Percentiles rank a stretch among this genome's conserved stretches.
Conservation (phyloP, 1,140 invertebrate genomes). For the Camponotus pennsylvanicus region DNA sequence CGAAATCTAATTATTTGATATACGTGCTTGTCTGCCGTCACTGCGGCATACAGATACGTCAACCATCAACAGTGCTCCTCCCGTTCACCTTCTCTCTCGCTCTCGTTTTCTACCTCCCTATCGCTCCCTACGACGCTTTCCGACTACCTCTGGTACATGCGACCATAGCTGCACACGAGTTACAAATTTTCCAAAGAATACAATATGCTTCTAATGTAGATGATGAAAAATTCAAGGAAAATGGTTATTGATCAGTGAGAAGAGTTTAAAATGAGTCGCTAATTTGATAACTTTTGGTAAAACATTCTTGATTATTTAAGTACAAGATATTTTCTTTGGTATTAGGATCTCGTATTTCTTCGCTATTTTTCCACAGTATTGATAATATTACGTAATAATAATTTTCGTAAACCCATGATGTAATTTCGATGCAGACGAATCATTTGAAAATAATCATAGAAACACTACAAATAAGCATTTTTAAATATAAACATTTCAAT, state of each 20-base stretch:
- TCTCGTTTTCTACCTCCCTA: background rate
- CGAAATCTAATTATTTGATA: slow-evolving; percentile 85
- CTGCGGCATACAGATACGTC: slow-evolving; percentile 75
- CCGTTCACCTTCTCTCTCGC: slow-evolving; percentile 46
- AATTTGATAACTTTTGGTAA: background rate
- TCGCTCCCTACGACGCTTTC: slow-evolving; percentile 22
- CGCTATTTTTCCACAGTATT: background rate
- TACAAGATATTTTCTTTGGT: background rate
- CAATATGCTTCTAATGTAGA: background rate
- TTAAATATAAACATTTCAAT: too few species aligned
- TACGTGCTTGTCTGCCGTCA: slow-evolving; percentile 81
- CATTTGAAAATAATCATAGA: too few species aligned
- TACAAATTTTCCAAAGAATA: slow-evolving; percentile 27
- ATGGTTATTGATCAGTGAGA: background rate
- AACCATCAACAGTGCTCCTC: slow-evolving; percentile 71
- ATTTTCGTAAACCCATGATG: too few species aligned
- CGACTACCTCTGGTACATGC: background rate
- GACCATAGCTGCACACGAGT: slow-evolving; percentile 21
- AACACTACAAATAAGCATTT: too few species aligned
- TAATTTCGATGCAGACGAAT: too few species aligned
- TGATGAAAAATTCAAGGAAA: background rate
- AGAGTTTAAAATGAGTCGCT: background rate
- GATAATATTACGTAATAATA: too few species aligned
- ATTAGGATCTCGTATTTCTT: background rate
- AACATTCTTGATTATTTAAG: background rate